Percentiles rank a stretch among this genome's conserved stretches.
Conservation (phyloP, 1,140 invertebrate species). For the Aphelinus atriplicis region DNA sequence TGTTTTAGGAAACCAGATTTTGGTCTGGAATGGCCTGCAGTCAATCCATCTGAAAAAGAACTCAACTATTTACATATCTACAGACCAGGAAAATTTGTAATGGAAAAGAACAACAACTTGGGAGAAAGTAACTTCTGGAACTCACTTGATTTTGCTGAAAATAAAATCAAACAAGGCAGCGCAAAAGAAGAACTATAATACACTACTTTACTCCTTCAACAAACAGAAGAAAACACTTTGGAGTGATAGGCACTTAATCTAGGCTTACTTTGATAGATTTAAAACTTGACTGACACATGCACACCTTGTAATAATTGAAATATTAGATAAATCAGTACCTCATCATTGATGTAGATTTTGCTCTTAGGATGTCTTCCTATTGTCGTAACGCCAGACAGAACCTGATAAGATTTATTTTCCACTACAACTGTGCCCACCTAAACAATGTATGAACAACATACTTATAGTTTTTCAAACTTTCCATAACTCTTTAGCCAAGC, state of each 20-base stretch:
- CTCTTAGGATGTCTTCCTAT: constrained; percentile 43
- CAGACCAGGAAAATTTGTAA: constrained; percentile 59
- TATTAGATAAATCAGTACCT: constrained; percentile 35
- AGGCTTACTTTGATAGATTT: no score
- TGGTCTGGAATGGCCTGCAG: constrained; percentile 53
- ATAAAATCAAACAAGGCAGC: constrained; percentile 43
- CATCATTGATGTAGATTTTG: constrained; percentile 39
- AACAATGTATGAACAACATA: constrained; percentile 21
- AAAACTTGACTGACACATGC: no score
- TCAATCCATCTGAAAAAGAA: constrained; percentile 57
- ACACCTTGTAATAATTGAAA: no score
- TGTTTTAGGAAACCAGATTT: constrained; percentile 55
- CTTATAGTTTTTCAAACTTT: no score
- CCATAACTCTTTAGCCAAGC: neutral
- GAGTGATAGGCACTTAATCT: no score
- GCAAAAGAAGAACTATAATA: constrained; percentile 37
- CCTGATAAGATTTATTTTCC: constrained; percentile 16
- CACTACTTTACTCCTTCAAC: no score
- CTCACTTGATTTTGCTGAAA: constrained; percentile 68
- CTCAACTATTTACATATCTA: constrained; percentile 67
- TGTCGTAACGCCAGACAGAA: constrained; percentile 40
- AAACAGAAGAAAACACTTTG: no score
- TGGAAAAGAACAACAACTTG: constrained; percentile 64
- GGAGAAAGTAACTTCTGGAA: constrained; percentile 69
- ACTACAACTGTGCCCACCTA: constrained; percentile 44